Conservation (phyloP, 64 coral and sea anemone species). For the Porites australiensis region DNA sequence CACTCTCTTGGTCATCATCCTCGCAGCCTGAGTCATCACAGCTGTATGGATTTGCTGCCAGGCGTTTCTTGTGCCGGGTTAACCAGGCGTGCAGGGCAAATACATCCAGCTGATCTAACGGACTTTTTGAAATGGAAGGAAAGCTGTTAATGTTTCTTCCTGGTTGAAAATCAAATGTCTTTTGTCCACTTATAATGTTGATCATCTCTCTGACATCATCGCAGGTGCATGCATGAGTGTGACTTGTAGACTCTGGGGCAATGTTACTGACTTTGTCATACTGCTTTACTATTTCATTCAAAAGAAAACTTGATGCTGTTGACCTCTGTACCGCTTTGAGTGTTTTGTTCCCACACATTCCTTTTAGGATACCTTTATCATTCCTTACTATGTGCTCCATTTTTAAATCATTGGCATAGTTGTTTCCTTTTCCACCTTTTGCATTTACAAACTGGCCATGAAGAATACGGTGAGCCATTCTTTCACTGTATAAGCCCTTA, state of each 20-base stretch:
- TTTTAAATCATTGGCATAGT: slow-evolving; percentile 70
- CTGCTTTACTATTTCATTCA: slow-evolving; percentile 1
- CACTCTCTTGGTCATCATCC: background rate
- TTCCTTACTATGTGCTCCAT: slow-evolving; percentile 40
- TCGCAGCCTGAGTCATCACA: background rate
- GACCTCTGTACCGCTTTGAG: slow-evolving; percentile 37
- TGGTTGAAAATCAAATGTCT: slow-evolving; percentile 37
- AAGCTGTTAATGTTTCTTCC: slow-evolving; percentile 25
- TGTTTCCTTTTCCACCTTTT: slow-evolving; percentile 61
- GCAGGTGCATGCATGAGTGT: slow-evolving; percentile 13
- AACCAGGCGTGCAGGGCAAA: slow-evolving; percentile 28
- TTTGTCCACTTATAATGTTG: background rate
- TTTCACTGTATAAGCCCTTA: slow-evolving; percentile 53
- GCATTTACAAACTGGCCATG: slow-evolving; percentile 73
- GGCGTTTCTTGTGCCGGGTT: slow-evolving; percentile 11
- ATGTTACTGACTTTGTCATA: slow-evolving; percentile 19
- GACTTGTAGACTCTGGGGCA: slow-evolving; percentile 27
- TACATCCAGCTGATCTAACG: slow-evolving; percentile 52
- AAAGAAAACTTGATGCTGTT: background rate
- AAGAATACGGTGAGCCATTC: slow-evolving; percentile 21
- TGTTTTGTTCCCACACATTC: slow-evolving; percentile 54
- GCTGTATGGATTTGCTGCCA: background rate
- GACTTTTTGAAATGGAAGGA: slow-evolving; percentile 42
- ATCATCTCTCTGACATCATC: slow-evolving; percentile 63
- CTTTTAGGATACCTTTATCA: slow-evolving; percentile 39